phyloP scores from a whole-genome alignment of 92 coral and sea anemone genomes.

The Porites evermanni region DNA sequence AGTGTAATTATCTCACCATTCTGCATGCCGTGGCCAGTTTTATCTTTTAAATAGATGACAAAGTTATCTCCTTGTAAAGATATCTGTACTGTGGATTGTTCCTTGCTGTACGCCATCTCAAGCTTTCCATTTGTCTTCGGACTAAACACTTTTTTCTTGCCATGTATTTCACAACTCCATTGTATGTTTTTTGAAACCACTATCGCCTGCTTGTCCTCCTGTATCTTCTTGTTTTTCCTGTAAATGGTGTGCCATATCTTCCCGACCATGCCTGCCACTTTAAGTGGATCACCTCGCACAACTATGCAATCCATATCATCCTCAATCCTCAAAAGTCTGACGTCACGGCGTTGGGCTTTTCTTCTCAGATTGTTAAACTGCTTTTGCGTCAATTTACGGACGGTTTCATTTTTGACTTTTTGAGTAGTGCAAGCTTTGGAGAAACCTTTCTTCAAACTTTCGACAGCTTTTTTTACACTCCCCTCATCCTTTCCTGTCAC shows the following conservation, averaged over 20 bases:
- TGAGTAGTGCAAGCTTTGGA: constrained; percentile 64
- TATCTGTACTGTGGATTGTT: constrained; percentile 37
- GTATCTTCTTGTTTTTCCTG: constrained; percentile 41
- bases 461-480: background rate
- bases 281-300: constrained; percentile 69
- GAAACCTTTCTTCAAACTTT: constrained; percentile 12
- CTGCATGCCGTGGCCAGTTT: constrained; percentile 25
- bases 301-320: constrained; percentile 47
- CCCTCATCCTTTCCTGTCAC: background rate
- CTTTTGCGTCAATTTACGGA: constrained; percentile 49
- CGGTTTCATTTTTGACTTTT: constrained; percentile 50
- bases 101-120: constrained; percentile 73
- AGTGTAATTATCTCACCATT: background rate
- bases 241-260: constrained; percentile 63
- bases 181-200: constrained; percentile 59
- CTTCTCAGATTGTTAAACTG: constrained; percentile 38
- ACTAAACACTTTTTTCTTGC: constrained; percentile 40
- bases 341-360: constrained; percentile 58
- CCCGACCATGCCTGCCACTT: constrained; percentile 54
- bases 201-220: constrained; percentile 50
- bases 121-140: constrained; percentile 64
- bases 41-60: constrained; percentile 45
- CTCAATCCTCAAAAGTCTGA: constrained; percentile 38
- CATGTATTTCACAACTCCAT: constrained; percentile 51
- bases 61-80: constrained; percentile 40